Evolutionary conservation across 2,888 invertebrate species (phyloP).

Genomic region (Eupsilia transversa): DNA sequence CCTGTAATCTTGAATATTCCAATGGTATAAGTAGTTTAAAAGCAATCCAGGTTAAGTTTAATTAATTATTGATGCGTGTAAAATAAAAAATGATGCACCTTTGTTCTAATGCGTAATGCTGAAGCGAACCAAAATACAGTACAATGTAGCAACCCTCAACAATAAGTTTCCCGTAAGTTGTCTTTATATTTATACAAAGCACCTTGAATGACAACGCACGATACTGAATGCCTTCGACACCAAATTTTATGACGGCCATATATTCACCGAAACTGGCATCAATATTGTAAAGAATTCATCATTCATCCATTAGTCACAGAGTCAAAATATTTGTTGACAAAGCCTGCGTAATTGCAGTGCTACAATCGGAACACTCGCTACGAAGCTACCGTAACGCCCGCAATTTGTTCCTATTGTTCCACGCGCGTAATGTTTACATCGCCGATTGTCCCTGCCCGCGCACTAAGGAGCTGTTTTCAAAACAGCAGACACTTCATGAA

Average conservation of each 20-base stretch:
- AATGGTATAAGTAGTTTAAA: slow-evolving; percentile 63
- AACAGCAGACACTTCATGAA: slow-evolving; percentile 85
- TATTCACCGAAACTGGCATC: slow-evolving; percentile 87
- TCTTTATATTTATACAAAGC: slow-evolving; percentile 81
- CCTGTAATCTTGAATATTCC: slow-evolving; percentile 27
- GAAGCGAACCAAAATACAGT: slow-evolving; percentile 72
- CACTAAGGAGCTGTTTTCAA: slow-evolving; percentile 86
- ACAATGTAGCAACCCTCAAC: slow-evolving; percentile 77
- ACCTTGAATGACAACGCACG: slow-evolving; percentile 85
- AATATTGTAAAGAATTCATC: slow-evolving; percentile 89
- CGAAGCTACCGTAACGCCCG: slow-evolving; percentile 91
- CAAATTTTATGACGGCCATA: slow-evolving; percentile 87
- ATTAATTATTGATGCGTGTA: slow-evolving; percentile 50
- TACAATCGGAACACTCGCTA: slow-evolving; percentile 89
- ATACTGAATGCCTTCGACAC: slow-evolving; percentile 85
- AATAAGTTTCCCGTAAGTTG: slow-evolving; percentile 85
- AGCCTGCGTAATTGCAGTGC: slow-evolving; percentile 87
- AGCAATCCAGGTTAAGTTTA: slow-evolving; percentile 47
- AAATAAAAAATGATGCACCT: slow-evolving; percentile 42
- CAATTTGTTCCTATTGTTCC: slow-evolving; percentile 89
- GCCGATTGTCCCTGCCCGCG: slow-evolving; percentile 87
- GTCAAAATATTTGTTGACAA: slow-evolving; percentile 88
- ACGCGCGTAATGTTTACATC: slow-evolving; percentile 87
- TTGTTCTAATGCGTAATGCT: slow-evolving; percentile 68
- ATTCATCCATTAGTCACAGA: slow-evolving; percentile 90